A percentile compares a stretch with the other conserved stretches of the same genome.
Conservation (phyloP, 2,888 invertebrate species). For the Bellardia pandia region DNA sequence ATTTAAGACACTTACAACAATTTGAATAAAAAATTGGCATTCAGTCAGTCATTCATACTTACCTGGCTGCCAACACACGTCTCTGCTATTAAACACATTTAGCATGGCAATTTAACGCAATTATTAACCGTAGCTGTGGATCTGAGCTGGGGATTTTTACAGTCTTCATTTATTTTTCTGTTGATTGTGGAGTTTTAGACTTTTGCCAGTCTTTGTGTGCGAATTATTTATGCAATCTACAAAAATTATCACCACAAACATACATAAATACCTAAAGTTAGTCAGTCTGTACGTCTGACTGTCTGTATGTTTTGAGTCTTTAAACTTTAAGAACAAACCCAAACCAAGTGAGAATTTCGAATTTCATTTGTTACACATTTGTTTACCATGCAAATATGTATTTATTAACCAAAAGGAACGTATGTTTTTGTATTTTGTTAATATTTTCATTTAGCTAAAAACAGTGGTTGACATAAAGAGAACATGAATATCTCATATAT, state of each 20-base stretch:
- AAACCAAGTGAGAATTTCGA: slow-evolving; percentile 54
- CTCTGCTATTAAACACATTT: slow-evolving; percentile 72
- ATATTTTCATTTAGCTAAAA: not conserved
- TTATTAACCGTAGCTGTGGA: slow-evolving; percentile 59
- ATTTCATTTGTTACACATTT: slow-evolving; percentile 59
- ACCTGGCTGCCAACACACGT: slow-evolving; percentile 63
- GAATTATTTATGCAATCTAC: slow-evolving; percentile 58
- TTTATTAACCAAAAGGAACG: slow-evolving; percentile 30
- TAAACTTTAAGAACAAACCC: slow-evolving; percentile 9
- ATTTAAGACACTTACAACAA: slow-evolving; percentile 37
- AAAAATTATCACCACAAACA: slow-evolving; percentile 34
- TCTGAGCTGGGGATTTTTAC: slow-evolving; percentile 54
- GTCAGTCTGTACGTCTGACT: too few species aligned
- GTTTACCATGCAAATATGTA: slow-evolving; percentile 41
- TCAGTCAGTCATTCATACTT: not conserved
- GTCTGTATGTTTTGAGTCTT: not conserved
- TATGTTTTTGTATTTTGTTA: slow-evolving; percentile 28
- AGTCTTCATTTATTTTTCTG: not conserved
- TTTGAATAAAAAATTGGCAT: slow-evolving; percentile 6
- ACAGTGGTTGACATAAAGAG: too few species aligned
- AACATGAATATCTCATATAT: too few species aligned
- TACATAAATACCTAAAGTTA: not conserved
- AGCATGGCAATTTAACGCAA: slow-evolving; percentile 75
- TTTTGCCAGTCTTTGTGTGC: slow-evolving; percentile 8
- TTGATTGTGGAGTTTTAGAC: not conserved